Percentiles rank a stretch among this genome's conserved stretches.
These are phyloP conservation scores for Pogonocichla stellata DNA, from an alignment of 2,113 vertebrate species.

Conservation along the genomic window DNA sequence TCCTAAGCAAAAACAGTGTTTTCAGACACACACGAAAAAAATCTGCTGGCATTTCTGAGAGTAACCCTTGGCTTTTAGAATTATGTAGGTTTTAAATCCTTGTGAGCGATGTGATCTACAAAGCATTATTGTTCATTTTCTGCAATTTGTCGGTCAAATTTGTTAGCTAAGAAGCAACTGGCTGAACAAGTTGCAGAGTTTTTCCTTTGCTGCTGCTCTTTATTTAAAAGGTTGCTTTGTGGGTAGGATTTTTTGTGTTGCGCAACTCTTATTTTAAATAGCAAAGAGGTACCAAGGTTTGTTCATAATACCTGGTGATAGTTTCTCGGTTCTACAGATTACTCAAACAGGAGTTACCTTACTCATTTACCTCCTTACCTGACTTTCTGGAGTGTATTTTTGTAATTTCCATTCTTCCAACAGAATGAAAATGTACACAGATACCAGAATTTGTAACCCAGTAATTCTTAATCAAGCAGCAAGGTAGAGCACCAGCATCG, in stretches of 20 bases:
- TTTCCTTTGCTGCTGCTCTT: background rate
- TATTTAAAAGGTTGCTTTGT: background rate
- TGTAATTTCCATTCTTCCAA: background rate
- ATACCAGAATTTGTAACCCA: background rate
- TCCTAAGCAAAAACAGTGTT: background rate
- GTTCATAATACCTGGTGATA: background rate
- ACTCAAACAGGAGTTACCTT: background rate
- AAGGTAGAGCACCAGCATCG: background rate
- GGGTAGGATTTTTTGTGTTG: background rate
- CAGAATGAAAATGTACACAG: background rate
- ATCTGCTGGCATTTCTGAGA: background rate
- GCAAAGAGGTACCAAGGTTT: background rate
- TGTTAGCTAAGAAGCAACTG: background rate
- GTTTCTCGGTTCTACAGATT: background rate
- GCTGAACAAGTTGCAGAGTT: background rate
- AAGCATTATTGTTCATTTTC: fast-evolving
- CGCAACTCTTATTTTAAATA: background rate
- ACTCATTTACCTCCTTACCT: background rate
- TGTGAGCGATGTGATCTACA: fast-evolving
- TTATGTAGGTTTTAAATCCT: background rate
- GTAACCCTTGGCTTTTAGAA: background rate
- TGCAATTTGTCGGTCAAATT: background rate
- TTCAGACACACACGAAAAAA: background rate
- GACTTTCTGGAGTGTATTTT: background rate
- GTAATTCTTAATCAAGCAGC: background rate